Evolutionary conservation across 2,113 vertebrate genomes (phyloP).

Genomic region (Ctenodactylus gundi): DNA sequence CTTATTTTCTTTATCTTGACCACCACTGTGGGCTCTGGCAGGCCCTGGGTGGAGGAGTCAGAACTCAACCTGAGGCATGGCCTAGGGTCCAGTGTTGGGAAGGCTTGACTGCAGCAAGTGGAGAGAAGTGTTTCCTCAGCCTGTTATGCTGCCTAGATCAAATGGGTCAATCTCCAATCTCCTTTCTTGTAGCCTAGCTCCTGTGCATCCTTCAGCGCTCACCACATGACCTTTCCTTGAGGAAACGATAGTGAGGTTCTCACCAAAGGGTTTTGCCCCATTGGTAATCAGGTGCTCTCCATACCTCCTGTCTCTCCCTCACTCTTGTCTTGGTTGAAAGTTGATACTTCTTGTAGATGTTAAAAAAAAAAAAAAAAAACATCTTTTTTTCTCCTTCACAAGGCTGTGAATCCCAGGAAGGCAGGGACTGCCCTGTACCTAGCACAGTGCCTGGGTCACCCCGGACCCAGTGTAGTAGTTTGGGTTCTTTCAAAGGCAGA

Average conservation of each 20-base stretch:
- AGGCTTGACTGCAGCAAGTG: too few relatives aligned
- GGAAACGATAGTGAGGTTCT: not conserved
- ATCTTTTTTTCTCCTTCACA: fast-evolving
- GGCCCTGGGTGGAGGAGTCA: too few relatives aligned
- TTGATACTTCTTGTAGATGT: not conserved
- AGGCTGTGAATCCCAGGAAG: not conserved
- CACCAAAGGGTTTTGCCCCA: not conserved
- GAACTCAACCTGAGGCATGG: too few relatives aligned
- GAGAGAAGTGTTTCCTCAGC: too few relatives aligned
- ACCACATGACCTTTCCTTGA: not conserved
- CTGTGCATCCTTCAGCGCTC: not conserved
- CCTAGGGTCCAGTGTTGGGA: too few relatives aligned
- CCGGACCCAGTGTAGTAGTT: too few relatives aligned
- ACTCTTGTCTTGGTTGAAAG: not conserved
- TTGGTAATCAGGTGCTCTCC: not conserved
- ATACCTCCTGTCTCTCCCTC: not conserved
- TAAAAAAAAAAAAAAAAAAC: too few relatives aligned
- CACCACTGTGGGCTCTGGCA: too few relatives aligned
- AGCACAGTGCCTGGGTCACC: not conserved
- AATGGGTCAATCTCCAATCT: too few relatives aligned
- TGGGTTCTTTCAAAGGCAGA: too few relatives aligned
- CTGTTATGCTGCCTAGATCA: too few relatives aligned
- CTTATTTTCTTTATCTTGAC: too few relatives aligned
- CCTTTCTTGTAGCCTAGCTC: not conserved
- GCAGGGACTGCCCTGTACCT: not conserved